A percentile compares a stretch with the other conserved stretches of the same genome.
Conservation (phyloP, 2,113 vertebrate genomes). For the Platysternon megacephalum region DNA sequence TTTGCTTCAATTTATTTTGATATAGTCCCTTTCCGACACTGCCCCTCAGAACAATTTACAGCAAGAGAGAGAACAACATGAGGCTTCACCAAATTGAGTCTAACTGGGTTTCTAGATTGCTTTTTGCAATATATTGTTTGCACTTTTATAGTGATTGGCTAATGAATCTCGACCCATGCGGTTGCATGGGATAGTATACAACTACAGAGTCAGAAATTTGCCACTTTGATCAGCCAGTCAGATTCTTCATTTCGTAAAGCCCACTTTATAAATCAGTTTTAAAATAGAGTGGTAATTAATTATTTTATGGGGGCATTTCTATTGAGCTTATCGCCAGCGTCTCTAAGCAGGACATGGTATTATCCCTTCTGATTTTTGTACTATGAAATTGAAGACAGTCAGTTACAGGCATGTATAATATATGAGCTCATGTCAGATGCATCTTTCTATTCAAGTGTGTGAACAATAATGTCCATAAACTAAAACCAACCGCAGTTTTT, state of each 20-base stretch:
- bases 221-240: not conserved
- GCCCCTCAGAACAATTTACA: slow-evolving; percentile 21
- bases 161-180: accelerated
- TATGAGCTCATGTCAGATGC: not conserved
- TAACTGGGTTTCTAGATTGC: not conserved
- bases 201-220: accelerated
- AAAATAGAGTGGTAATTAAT: not conserved
- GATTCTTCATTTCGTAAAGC: not conserved
- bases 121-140: not conserved
- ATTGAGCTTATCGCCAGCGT: not conserved
- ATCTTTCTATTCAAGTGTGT: not conserved
- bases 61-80: slow-evolving; percentile 35
- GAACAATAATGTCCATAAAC: accelerated
- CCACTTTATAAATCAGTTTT: not conserved
- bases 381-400: not conserved
- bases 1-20: slow-evolving; percentile 16
- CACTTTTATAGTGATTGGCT: accelerated
- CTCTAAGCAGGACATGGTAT: not conserved
- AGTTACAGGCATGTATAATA: not conserved
- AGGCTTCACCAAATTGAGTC: not conserved
- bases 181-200: not conserved
- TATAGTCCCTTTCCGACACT: not conserved
- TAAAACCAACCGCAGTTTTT: not conserved
- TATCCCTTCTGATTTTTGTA: not conserved
- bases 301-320: not conserved